phyloP scores from a whole-genome alignment of 2,113 vertebrate species.

The Ciconia boyciana region DNA sequence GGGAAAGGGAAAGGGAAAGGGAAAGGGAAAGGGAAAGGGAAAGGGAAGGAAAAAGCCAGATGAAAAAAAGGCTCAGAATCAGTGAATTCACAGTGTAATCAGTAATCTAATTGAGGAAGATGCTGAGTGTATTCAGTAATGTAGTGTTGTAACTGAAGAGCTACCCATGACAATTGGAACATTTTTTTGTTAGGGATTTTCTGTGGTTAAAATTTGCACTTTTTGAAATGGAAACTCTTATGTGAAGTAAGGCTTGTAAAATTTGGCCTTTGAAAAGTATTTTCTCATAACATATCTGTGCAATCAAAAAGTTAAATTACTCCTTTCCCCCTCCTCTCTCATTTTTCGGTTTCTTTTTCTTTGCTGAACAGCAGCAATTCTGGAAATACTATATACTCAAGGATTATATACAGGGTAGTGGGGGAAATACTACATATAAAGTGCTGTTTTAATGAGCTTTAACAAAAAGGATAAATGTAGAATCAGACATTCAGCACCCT shows the following conservation, averaged over 20 bases:
- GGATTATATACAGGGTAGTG: neutral
- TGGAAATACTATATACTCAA: neutral
- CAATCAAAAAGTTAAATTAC: neutral
- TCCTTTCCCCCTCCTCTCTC: neutral
- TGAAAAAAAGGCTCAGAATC: neutral
- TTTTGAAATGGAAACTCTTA: neutral
- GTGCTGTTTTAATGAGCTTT: conserved; percentile 26
- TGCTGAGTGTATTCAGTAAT: neutral
- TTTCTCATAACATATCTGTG: neutral
- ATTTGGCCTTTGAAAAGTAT: neutral
- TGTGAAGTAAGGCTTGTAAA: neutral
- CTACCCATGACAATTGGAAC: neutral
- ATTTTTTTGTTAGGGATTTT: neutral
- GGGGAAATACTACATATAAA: neutral
- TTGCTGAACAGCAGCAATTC: neutral
- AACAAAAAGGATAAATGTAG: neutral
- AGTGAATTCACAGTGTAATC: neutral
- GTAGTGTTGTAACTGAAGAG: neutral
- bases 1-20: neutral
- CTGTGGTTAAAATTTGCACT: neutral
- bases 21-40: neutral
- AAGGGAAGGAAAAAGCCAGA: neutral
- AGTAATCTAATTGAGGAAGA: neutral
- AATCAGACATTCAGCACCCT: neutral
- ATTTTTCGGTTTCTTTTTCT: neutral